Evolutionary conservation across 2,797 vertebrate species (phyloP), one percentile per base, ranked within the genome.

Genomic region (Limosa lapponica): DNA sequence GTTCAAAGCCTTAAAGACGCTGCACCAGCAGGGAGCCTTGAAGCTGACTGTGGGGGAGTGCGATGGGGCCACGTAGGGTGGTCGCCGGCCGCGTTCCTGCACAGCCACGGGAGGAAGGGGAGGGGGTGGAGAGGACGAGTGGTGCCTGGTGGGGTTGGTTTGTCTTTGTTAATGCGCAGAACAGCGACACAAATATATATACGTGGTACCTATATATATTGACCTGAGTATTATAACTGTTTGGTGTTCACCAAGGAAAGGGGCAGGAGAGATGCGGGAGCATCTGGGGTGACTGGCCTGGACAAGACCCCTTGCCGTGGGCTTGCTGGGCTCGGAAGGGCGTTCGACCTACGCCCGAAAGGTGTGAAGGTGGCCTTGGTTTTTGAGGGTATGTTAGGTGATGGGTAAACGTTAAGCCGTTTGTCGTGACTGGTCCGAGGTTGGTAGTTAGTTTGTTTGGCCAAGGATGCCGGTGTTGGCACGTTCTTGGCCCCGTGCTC

Each of bases 11-110:
- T 98, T 99, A 96, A 99, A 98, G 96, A 96, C 96, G 14, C 98
- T 99, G 93, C 99, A 99, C 85, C 98, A 98, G 93, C 99, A 99
- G 96, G 99, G 99, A 96, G 99, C 99, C 79, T 98, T 99, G 88
- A 99, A 98, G 98, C 99, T 99, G 96, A 99, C 99, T 94, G 99
- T 99, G 3, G 99, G 98, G 61, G 96, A 97, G 74, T 99, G 99
- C 3, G 97, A 98, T 0, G 97, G 97, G 71, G 97, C 98, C 90
- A 98, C 98, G 98, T 98, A 98, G 97, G 82, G 11, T 8, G 78
- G 82, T 73, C 88, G 81, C 92, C 1, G 17, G 95, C 91, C 91
- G 23, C 22, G 27, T 94, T 97, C 97, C 97, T 97, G 96, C 93
- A 96, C 77, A 96, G 91, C 96, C 96, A 95, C 22, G 18, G 98